A percentile compares a stretch with the other conserved stretches of the same genome.
Conservation (phyloP, 2,797 vertebrate genomes). For the Megaceryle alcyon region DNA sequence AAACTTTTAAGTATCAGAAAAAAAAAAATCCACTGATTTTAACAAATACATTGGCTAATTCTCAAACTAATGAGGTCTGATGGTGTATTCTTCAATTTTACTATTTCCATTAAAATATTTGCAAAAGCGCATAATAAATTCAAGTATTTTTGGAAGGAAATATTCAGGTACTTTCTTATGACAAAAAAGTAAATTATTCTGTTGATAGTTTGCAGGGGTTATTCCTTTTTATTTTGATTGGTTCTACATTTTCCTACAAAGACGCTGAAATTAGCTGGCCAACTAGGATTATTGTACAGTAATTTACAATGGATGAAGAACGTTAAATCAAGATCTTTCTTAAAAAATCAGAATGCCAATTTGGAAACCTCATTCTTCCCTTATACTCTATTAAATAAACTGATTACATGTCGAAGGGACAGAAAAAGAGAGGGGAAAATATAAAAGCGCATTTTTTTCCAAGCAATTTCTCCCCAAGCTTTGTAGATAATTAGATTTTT, state of each 20-base stretch:
- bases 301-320: slow-evolving; percentile 4
- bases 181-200: not conserved
- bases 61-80: not conserved
- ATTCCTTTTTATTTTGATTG: not conserved
- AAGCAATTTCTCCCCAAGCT: not conserved
- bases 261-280: not conserved
- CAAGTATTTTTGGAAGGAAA: not conserved
- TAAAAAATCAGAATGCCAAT: not conserved
- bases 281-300: not conserved
- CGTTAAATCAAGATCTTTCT: not conserved
- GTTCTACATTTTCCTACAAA: not conserved
- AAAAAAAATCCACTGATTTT: not conserved
- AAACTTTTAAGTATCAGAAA: not conserved
- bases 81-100: not conserved
- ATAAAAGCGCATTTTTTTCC: not conserved
- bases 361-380: not conserved
- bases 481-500: not conserved
- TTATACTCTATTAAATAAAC: not conserved
- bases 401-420: not conserved
- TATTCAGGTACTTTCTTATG: not conserved
- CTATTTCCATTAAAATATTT: not conserved
- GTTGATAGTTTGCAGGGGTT: not conserved
- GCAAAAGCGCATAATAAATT: not conserved
- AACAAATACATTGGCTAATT: not conserved
- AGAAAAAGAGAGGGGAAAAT: not conserved